Evolutionary conservation across 2,888 invertebrate genomes (phyloP).

Genomic region (Neoitamus cyanurus): DNA sequence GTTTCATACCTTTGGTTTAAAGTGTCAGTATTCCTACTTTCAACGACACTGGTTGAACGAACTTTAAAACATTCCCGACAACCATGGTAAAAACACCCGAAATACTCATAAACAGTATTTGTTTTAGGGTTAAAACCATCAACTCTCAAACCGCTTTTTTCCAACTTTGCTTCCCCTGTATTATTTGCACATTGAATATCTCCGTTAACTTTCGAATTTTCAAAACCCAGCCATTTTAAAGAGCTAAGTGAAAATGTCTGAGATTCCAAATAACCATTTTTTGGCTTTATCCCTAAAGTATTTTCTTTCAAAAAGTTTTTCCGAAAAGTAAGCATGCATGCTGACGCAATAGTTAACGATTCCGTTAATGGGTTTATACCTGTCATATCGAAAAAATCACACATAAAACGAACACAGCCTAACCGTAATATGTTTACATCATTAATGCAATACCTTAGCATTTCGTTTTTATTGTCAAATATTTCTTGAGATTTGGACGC

Average conservation of each 20-base stretch:
- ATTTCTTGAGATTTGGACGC: conserved; percentile 21
- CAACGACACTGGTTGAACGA: background rate
- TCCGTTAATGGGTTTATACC: background rate
- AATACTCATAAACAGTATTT: background rate
- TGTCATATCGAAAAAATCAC: conserved; percentile 6
- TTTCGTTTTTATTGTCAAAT: conserved; percentile 4
- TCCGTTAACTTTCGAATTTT: background rate
- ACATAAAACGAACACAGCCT: conserved; percentile 33
- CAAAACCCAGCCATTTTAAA: background rate
- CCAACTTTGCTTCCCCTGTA: background rate
- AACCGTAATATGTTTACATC: conserved; percentile 42
- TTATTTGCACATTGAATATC: background rate
- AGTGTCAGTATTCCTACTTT: background rate
- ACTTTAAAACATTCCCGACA: conserved; percentile 22
- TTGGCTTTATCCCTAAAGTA: background rate
- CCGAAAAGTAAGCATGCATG: conserved; percentile 33
- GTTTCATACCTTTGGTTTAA: background rate
- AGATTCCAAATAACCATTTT: background rate
- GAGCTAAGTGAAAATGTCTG: background rate
- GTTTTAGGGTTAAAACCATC: background rate
- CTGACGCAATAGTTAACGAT: conserved; percentile 34
- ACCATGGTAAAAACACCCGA: conserved; percentile 15
- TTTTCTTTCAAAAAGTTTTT: conserved; percentile 26
- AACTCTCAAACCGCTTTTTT: background rate
- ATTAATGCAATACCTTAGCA: conserved; percentile 33